Percentiles rank a stretch among this genome's conserved stretches.
Evolutionary conservation across 2,888 invertebrate genomes (phyloP).

Genomic region (Synergus itoensis): DNA sequence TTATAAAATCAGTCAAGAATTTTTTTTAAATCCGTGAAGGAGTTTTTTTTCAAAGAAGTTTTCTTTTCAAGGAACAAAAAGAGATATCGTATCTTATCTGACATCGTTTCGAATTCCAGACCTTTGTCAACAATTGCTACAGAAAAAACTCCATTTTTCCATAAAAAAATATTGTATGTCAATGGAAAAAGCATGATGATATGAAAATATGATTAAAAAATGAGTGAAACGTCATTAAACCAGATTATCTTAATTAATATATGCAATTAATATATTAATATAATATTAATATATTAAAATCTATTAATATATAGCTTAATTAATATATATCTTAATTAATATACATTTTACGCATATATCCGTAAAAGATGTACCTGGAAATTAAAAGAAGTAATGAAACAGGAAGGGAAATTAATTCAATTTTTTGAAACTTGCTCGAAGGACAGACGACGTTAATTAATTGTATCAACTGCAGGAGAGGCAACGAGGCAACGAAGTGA

Average conservation of each 20-base stretch:
- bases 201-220: neutral
- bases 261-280: no score
- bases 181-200: no score
- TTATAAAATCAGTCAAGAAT: no score
- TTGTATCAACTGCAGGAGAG: conserved; percentile 71
- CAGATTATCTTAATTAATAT: conserved; percentile 48
- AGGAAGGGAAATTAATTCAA: conserved; percentile 55
- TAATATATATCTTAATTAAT: no score
- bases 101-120: neutral
- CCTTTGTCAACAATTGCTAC: neutral
- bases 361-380: conserved; percentile 52
- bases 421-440: conserved; percentile 49
- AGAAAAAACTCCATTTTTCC: neutral
- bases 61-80: neutral
- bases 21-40: neutral
- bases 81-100: neutral
- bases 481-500: conserved; percentile 71
- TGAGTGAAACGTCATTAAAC: neutral
- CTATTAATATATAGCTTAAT: no score
- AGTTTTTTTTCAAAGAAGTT: no score
- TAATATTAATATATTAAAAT: no score
- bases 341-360: conserved; percentile 43
- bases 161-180: no score
- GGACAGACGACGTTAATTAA: conserved; percentile 68
- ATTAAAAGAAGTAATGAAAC: conserved; percentile 41